These are phyloP conservation scores for Acleris holmiana DNA, from an alignment of 2,888 invertebrate species.

Conservation along the genomic window DNA sequence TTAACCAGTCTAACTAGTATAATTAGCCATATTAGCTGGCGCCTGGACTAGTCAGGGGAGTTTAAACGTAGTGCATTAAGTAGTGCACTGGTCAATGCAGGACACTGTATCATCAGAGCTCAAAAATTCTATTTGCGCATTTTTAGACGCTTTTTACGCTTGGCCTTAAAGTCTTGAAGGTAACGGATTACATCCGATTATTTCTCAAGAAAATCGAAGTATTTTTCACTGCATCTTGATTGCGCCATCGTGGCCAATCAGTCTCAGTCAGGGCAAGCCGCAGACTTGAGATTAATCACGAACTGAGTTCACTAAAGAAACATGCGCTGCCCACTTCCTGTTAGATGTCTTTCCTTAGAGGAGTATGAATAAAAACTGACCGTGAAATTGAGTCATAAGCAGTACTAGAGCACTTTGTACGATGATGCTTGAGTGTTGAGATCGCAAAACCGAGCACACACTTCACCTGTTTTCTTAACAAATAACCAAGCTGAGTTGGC, in stretches of 20 bases:
- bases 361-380: constrained; percentile 19
- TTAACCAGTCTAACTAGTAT: constrained; percentile 67
- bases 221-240: constrained; percentile 35
- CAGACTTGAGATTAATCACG: constrained; percentile 49
- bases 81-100: constrained; percentile 6
- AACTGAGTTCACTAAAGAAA: constrained; percentile 43
- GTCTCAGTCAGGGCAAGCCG: constrained; percentile 32
- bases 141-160: constrained; percentile 11
- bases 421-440: constrained; percentile 22
- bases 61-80: constrained; percentile 15
- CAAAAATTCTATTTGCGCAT: constrained; percentile 18
- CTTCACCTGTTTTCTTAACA: constrained; percentile 26
- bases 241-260: constrained; percentile 39
- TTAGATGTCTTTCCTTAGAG: constrained; percentile 17
- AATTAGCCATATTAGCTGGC: constrained; percentile 41
- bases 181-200: constrained; percentile 31
- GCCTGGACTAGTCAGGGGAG: constrained; percentile 14
- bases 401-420: constrained; percentile 22
- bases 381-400: constrained; percentile 26
- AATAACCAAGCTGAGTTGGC: constrained; percentile 6
- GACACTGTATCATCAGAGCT: not conserved
- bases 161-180: constrained; percentile 21
- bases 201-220: constrained; percentile 25
- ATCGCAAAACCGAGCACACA: constrained; percentile 12
- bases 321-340: constrained; percentile 50